Evolutionary conservation across 2,797 vertebrate genomes (phyloP), one percentile per base, ranked within the genome.

Genomic region (Chaetodon trifasciatus): DNA sequence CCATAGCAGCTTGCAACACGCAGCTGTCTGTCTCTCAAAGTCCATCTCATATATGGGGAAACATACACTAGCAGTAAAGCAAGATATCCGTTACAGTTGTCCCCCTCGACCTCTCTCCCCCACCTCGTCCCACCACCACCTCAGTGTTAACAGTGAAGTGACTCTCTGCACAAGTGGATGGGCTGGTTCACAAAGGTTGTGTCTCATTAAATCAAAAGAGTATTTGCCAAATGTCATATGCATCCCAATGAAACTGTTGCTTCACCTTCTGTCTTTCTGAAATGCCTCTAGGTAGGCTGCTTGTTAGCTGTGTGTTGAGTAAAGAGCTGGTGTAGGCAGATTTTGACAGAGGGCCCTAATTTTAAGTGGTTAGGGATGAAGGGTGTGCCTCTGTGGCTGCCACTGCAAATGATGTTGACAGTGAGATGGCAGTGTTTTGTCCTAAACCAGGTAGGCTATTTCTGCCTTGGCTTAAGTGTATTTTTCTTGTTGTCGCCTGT

Each of bases 291-390:
- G 32, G 53, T 72, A 39, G 52, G 57, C 35, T 52, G 79, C 50
- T 57, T 73, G 24, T 16, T 37, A 47, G 47, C 57, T 56, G 32
- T 63, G 53, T 81, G 78, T 70, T 79, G 56, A 74, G 58, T 75
- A 70, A 76, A 83, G 61, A 78, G 75, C 84, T 67, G 58, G 64
- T 76, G 71, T 80, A 79, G 88, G 77, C 55, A 69, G 57, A 76
- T 88, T 85, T 70, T 73, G 76, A 81, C 74, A 71, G 24, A 81
- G 82, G 70, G 44, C 64, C 57, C 35, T 78, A 74, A 86, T 70
- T 77, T 82, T 16, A 75, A 64, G 73, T 67, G 78, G 66, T 78
- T 21, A 32, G 63, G 62, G 74, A 79, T 79, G 46, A 82, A 86
- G 78, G 81, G 81, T 53, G 79, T 86, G 88, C 58, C 74, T 76